Evolutionary conservation across 2,797 vertebrate genomes (phyloP).

Genomic region (Gymnothorax javanicus): DNA sequence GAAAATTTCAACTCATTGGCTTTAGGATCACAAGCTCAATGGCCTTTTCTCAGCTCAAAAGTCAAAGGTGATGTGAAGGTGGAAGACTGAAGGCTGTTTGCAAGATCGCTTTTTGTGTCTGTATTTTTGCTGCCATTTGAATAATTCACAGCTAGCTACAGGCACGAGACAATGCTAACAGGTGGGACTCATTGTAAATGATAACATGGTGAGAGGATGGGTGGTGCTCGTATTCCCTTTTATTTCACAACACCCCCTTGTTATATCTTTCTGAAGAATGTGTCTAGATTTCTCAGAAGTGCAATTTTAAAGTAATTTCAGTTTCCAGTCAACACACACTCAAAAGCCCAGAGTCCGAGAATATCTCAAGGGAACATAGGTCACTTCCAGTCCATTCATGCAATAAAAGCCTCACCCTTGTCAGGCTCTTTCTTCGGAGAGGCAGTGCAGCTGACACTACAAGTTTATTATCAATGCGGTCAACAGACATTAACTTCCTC

Average conservation of each 20-base stretch:
- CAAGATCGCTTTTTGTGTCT: neutral
- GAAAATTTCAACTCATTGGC: neutral
- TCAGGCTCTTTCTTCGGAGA: constrained; percentile 14
- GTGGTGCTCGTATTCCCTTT: constrained; percentile 1
- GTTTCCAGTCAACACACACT: constrained; percentile 3
- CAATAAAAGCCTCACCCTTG: neutral
- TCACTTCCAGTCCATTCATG: constrained; percentile 19
- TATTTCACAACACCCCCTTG: constrained; percentile 1
- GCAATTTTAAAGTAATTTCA: constrained; percentile 3
- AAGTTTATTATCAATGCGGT: constrained; percentile 25
- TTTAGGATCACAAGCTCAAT: neutral
- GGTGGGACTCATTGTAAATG: neutral
- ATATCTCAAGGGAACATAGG: constrained; percentile 11
- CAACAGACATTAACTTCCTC: constrained; percentile 8
- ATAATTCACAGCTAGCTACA: neutral
- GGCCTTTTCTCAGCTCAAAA: constrained; percentile 2
- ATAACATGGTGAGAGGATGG: neutral
- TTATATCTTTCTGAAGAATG: constrained; percentile 1
- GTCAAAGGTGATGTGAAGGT: neutral
- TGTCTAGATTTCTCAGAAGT: constrained; percentile 11
- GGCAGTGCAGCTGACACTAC: constrained; percentile 19
- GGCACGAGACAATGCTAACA: neutral
- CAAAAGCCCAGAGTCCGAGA: constrained; percentile 21
- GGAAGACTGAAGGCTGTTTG: neutral
- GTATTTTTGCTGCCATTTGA: neutral